These are phyloP conservation scores for Brachypalpus laphriformis DNA, from an alignment of 2,888 invertebrate species.

Conservation along the genomic window DNA sequence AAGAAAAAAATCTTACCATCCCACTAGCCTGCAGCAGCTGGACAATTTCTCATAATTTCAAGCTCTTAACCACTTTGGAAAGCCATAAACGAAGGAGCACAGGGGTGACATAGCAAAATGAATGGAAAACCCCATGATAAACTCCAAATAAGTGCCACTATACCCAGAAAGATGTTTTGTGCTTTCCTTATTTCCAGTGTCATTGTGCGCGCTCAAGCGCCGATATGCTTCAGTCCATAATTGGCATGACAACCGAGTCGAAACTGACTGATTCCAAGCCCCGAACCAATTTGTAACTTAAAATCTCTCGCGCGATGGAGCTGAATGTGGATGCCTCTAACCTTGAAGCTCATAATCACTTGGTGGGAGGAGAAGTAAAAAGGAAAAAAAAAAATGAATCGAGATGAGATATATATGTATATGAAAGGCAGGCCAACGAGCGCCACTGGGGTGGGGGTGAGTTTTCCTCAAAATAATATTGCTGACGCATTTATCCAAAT, in stretches of 20 bases:
- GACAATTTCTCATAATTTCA: slow-evolving; percentile 61
- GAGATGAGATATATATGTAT: slow-evolving; percentile 7
- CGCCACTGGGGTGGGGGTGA: not conserved
- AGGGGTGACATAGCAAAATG: slow-evolving; percentile 5
- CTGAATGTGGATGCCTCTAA: slow-evolving; percentile 42
- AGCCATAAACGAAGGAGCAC: slow-evolving; percentile 27
- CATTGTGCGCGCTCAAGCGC: slow-evolving; percentile 23
- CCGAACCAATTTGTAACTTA: slow-evolving; percentile 63
- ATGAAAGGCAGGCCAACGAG: not conserved
- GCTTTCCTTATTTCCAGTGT: slow-evolving; percentile 1
- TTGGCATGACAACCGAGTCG: slow-evolving; percentile 66
- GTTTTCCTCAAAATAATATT: slow-evolving; percentile 29
- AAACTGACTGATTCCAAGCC: slow-evolving; percentile 26
- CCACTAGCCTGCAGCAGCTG: slow-evolving; percentile 44
- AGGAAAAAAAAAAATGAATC: not conserved
- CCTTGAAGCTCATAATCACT: slow-evolving; percentile 54
- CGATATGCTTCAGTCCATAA: slow-evolving; percentile 48
- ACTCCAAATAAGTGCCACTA: slow-evolving; percentile 38
- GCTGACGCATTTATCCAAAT: slow-evolving; percentile 65
- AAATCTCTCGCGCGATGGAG: slow-evolving; percentile 48
- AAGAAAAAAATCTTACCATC: slow-evolving; percentile 3
- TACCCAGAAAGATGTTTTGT: slow-evolving; percentile 36
- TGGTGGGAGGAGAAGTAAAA: not conserved
- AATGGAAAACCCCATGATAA: slow-evolving; percentile 44
- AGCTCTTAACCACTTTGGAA: slow-evolving; percentile 44